These are phyloP conservation scores for Pseudopipra pipra DNA, from an alignment of 2,113 vertebrate genomes.

Conservation along the genomic window DNA sequence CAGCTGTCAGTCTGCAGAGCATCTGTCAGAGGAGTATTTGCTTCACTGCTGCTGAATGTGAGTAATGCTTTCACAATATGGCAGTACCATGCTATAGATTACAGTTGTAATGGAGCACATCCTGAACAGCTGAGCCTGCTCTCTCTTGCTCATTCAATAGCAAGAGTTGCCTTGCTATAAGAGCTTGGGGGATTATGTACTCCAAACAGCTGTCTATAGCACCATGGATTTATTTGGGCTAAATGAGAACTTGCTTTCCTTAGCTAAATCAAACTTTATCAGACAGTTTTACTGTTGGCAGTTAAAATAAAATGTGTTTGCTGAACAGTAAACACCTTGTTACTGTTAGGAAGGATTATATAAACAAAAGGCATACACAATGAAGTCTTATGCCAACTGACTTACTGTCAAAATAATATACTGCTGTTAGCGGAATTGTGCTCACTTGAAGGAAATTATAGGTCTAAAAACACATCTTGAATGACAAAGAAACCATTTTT, in stretches of 20 bases:
- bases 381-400: constrained; percentile 58
- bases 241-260: constrained; percentile 76
- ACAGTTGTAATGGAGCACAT: constrained; percentile 58
- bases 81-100: constrained; percentile 42
- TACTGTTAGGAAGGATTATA: constrained; percentile 81
- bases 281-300: constrained; percentile 84
- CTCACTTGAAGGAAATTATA: constrained; percentile 62
- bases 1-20: constrained; percentile 69
- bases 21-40: constrained; percentile 46
- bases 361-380: constrained; percentile 76
- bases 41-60: neutral
- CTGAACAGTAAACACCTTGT: constrained; percentile 85
- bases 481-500: constrained; percentile 61
- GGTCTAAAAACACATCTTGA: constrained; percentile 56
- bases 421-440: constrained; percentile 22
- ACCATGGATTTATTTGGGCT: constrained; percentile 77
- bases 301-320: constrained; percentile 83
- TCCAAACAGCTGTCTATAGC: constrained; percentile 72
- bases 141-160: constrained; percentile 37
- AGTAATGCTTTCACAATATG: constrained; percentile 39
- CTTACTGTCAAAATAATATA: constrained; percentile 69
- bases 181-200: constrained; percentile 63
- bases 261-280: constrained; percentile 85
- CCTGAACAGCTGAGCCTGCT: constrained; percentile 69
- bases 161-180: constrained; percentile 21